These are phyloP conservation scores for Plemyria rubiginata DNA, from an alignment of 2,888 invertebrate genomes.

Conservation along the genomic window DNA sequence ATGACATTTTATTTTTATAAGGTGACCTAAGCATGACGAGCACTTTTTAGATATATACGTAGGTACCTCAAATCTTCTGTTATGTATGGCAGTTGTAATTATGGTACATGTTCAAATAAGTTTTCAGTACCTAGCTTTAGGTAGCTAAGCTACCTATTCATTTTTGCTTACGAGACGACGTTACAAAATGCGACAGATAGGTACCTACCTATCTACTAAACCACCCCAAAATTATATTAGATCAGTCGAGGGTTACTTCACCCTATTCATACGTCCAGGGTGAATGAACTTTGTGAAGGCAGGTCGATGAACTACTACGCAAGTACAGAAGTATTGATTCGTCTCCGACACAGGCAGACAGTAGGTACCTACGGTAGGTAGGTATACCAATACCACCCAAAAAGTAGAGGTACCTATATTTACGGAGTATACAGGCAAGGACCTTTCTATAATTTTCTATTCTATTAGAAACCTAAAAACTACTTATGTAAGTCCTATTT, in stretches of 20 bases:
- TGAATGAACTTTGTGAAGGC: conserved; percentile 47
- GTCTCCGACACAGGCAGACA: conserved; percentile 9
- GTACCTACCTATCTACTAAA: conserved; percentile 5
- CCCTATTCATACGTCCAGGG: conserved; percentile 50
- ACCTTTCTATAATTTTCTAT: too few relatives aligned
- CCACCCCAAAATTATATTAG: conserved; percentile 48
- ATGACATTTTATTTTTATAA: too few relatives aligned
- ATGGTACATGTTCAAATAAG: too few relatives aligned
- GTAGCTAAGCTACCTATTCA: not conserved
- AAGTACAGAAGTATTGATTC: conserved; percentile 31
- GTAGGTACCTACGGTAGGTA: not conserved
- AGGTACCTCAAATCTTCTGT: too few relatives aligned
- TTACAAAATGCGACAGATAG: conserved; percentile 22
- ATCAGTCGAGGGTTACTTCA: conserved; percentile 48
- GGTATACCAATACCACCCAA: not conserved
- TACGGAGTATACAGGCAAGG: too few relatives aligned
- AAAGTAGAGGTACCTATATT: not conserved
- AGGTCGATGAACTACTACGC: conserved; percentile 41
- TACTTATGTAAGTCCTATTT: too few relatives aligned
- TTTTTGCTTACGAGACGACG: not conserved
- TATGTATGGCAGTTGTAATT: too few relatives aligned
- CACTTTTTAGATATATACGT: too few relatives aligned
- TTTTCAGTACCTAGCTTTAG: too few relatives aligned
- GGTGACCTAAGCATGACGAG: too few relatives aligned
- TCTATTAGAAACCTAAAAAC: too few relatives aligned